Conservation (phyloP, 2,797 vertebrate genomes). For the Myotis vivesi region DNA sequence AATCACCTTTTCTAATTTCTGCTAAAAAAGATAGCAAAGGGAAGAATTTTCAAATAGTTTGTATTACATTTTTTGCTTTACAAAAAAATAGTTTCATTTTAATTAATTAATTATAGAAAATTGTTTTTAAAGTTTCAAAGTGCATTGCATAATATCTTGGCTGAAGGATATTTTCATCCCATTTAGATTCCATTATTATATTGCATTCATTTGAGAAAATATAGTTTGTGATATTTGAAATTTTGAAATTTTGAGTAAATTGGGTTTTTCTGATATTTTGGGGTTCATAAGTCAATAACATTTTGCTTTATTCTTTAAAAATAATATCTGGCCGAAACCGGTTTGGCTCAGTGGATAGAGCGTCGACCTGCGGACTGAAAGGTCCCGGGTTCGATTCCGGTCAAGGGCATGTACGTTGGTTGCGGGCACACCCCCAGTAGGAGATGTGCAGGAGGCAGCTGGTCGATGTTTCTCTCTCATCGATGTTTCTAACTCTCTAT, state of each 20-base stretch:
- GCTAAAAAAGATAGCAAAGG: background rate
- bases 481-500: no score
- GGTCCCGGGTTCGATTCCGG: no score
- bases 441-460: no score
- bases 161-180: background rate
- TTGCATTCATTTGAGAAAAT: background rate
- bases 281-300: background rate
- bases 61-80: background rate
- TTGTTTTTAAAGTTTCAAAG: background rate
- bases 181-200: background rate
- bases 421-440: no score
- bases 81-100: background rate
- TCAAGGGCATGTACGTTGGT: no score
- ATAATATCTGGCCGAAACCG: background rate
- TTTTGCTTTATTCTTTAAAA: background rate
- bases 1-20: background rate
- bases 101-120: background rate
- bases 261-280: background rate
- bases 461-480: no score
- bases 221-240: background rate
- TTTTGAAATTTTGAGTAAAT: background rate
- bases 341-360: no score
- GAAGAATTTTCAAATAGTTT: background rate
- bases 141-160: background rate
- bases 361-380: no score